Evolutionary conservation across 2,888 invertebrate genomes (phyloP).

Genomic region (Acrobasis consociella): DNA sequence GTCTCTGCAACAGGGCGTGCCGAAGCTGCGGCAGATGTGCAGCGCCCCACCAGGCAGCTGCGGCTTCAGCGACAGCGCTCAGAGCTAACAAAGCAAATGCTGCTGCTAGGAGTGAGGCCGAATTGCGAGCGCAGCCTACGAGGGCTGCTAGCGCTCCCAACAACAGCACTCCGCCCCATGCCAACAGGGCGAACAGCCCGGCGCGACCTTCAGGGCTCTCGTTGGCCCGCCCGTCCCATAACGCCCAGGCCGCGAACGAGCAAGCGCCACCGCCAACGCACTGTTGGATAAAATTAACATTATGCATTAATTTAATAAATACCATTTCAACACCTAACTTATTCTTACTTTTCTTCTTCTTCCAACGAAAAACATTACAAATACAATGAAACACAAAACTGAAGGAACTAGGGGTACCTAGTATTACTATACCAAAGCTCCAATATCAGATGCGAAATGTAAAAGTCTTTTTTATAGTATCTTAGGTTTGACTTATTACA

Average conservation of each 20-base stretch:
- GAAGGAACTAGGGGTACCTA: no score
- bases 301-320: no score
- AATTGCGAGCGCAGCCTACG: constrained; percentile 53
- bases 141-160: constrained; percentile 58
- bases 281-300: constrained; percentile 36
- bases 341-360: no score
- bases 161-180: constrained; percentile 61
- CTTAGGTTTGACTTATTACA: constrained; percentile 5
- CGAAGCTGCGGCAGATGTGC: constrained; percentile 64
- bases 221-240: constrained; percentile 63
- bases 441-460: constrained; percentile 35
- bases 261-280: constrained; percentile 58
- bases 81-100: constrained; percentile 67
- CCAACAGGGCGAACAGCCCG: constrained; percentile 59
- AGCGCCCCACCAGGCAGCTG: constrained; percentile 73
- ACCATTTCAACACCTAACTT: no score
- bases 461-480: neutral
- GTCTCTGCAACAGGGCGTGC: constrained; percentile 51
- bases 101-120: constrained; percentile 61
- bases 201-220: constrained; percentile 61
- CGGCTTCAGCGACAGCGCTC: constrained; percentile 64
- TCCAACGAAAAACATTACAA: no score
- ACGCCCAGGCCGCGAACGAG: constrained; percentile 65
- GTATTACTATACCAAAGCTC: no score
- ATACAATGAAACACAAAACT: no score